Evolutionary conservation across 1,140 invertebrate genomes (phyloP), one percentile per base, ranked within the genome.

Genomic region (Drosophila pseudoobscura): DNA sequence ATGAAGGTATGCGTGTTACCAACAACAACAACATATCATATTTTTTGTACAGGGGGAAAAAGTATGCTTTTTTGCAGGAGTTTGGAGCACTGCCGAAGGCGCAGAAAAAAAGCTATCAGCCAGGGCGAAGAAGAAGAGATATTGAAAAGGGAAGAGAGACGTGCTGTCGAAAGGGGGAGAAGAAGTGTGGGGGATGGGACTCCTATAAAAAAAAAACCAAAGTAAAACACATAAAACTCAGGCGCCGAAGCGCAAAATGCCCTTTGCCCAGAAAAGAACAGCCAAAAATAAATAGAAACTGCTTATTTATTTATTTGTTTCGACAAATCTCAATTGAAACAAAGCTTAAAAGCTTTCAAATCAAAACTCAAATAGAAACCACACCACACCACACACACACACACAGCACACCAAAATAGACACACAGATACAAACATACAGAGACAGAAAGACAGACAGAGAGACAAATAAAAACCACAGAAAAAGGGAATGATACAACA

Each of bases 301-400:
- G 71, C 71, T 84, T 87, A 84, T 85, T 87, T 87, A 87, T 84
- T 84, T 84, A 87, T 84, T 77, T 74, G 73, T 70, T 74, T 66
- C 59, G 73, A 80, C 82, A 76, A 75, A 78, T 65, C 69, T 65
- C 80, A 80, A 79, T 75, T 79, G 77, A 79, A 79, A 74, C 72
- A 80, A 63, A 65, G 77, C 78, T 69, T 64, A 69, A 79, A 79
- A 75, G 77, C 77, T 74, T 70, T 51, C 53, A 63, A 74, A 79
- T 79, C 70, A 79, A 79, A 79, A 82, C 78, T 64, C 60, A 80
- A 83, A 80, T 57, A 73, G 59, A 64, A 65, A 63, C 72, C 62
- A 47, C 35, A 68, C 72, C 62, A 47, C 29, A n/a, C n/a, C n/a
- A n/a, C n/a, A n/a, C n/a, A 68, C 58, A 39, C 8, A 39, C 9